phyloP scores from a whole-genome alignment of 2,888 invertebrate genomes.

The Athrips mouffetella region DNA sequence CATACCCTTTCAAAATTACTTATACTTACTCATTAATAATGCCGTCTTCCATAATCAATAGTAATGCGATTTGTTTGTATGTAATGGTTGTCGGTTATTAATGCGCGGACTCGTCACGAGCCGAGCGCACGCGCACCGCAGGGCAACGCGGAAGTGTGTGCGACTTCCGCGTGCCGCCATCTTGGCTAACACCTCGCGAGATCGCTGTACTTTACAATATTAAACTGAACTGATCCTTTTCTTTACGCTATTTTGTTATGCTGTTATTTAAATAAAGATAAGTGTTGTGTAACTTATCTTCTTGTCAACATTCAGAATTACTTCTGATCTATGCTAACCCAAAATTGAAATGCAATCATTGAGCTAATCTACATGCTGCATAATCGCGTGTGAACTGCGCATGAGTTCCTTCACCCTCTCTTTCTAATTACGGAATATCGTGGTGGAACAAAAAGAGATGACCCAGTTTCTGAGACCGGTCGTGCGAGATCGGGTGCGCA shows the following conservation, averaged over 20 bases:
- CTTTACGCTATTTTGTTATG: background rate
- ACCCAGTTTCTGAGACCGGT: constrained; percentile 74
- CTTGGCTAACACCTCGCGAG: constrained; percentile 65
- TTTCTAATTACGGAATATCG: constrained; percentile 75
- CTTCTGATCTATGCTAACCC: background rate
- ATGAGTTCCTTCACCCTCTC: constrained; percentile 38
- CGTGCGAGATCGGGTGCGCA: constrained; percentile 73
- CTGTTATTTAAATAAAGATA: background rate
- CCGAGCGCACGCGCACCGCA: constrained; percentile 50
- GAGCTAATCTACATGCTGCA: constrained; percentile 18
- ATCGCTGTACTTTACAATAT: constrained; percentile 47
- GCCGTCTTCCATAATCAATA: background rate
- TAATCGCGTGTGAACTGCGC: constrained; percentile 21
- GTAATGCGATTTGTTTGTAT: constrained; percentile 13
- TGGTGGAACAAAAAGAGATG: constrained; percentile 78
- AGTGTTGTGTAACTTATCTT: no score
- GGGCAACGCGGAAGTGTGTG: constrained; percentile 71
- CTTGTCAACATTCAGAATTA: background rate
- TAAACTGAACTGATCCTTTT: constrained; percentile 3
- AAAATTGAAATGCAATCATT: constrained; percentile 13
- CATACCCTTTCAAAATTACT: no score
- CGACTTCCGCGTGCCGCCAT: constrained; percentile 76
- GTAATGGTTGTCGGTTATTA: constrained; percentile 18
- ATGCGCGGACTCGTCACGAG: constrained; percentile 66
- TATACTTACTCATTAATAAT: background rate